A percentile compares a stretch with the other conserved stretches of the same genome.
Evolutionary conservation across 1,140 invertebrate genomes (phyloP).

Genomic region (Rhizoglyphus robini): DNA sequence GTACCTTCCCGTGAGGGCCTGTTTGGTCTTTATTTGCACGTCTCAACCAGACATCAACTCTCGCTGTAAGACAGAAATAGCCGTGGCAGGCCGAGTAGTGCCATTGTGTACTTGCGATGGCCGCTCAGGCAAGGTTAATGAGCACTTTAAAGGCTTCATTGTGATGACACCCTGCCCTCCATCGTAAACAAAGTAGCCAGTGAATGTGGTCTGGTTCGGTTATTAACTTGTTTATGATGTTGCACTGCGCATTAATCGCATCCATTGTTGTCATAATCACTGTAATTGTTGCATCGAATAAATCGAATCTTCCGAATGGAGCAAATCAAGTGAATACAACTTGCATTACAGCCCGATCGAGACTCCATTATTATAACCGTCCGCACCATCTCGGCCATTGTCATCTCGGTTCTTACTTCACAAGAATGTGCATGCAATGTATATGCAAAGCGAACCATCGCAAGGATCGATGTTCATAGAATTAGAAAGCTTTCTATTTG

Average conservation of each 20-base stretch:
- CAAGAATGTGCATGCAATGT: background rate
- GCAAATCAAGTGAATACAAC: too few relatives aligned
- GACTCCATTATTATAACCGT: background rate
- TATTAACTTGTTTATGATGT: slow-evolving; percentile 9
- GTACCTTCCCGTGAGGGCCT: too few relatives aligned
- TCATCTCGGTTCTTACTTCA: background rate
- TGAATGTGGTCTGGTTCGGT: background rate
- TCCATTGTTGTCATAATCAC: background rate
- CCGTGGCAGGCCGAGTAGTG: too few relatives aligned
- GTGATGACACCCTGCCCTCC: background rate
- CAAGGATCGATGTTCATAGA: slow-evolving; percentile 1
- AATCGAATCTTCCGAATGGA: background rate
- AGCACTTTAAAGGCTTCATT: background rate
- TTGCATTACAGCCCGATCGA: too few relatives aligned
- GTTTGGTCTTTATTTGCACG: too few relatives aligned
- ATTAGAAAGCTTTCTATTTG: slow-evolving; percentile 10
- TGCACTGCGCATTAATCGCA: background rate
- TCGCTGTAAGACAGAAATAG: too few relatives aligned
- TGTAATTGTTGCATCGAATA: background rate
- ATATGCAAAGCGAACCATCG: background rate
- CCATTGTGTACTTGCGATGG: too few relatives aligned
- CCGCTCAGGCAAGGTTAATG: background rate
- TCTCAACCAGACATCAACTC: too few relatives aligned
- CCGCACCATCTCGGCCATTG: background rate
- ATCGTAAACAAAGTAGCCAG: background rate